Conservation (phyloP, 2,888 invertebrate genomes). For the Oligia fasciuncula region DNA sequence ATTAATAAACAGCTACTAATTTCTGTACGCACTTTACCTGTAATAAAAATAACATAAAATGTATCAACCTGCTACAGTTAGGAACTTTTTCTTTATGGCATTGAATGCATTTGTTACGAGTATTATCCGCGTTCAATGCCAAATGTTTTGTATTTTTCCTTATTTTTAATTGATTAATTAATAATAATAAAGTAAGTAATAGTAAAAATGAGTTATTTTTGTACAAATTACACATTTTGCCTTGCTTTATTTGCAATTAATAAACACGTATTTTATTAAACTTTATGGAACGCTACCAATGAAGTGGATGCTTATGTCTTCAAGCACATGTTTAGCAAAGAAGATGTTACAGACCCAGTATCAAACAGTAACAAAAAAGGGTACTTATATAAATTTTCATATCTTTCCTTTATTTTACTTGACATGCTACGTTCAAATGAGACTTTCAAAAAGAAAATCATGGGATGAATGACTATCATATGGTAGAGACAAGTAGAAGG, state of each 20-base stretch:
- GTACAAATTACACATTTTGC: background rate
- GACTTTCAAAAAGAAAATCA: background rate
- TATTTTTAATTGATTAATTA: background rate
- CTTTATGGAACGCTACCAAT: background rate
- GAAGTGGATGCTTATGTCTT: background rate
- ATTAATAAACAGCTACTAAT: background rate
- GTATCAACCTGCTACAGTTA: constrained; percentile 10
- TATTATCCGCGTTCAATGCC: constrained; percentile 51
- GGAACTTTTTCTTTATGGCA: constrained; percentile 51
- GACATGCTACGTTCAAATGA: background rate
- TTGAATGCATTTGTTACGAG: constrained; percentile 48
- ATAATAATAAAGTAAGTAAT: background rate
- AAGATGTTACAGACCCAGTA: background rate
- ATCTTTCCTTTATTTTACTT: background rate
- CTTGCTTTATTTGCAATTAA: background rate
- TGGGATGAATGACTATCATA: background rate
- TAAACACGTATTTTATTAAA: background rate
- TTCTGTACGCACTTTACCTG: constrained; percentile 1
- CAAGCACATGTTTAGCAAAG: background rate
- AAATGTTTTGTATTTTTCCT: constrained; percentile 36
- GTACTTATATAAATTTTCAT: background rate
- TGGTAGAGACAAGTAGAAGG: background rate
- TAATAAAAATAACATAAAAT: constrained; percentile 24
- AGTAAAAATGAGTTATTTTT: background rate
- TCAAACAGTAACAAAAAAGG: background rate